Evolutionary conservation across 1,140 invertebrate genomes (phyloP).

Genomic region (Euglossa dilemma): DNA sequence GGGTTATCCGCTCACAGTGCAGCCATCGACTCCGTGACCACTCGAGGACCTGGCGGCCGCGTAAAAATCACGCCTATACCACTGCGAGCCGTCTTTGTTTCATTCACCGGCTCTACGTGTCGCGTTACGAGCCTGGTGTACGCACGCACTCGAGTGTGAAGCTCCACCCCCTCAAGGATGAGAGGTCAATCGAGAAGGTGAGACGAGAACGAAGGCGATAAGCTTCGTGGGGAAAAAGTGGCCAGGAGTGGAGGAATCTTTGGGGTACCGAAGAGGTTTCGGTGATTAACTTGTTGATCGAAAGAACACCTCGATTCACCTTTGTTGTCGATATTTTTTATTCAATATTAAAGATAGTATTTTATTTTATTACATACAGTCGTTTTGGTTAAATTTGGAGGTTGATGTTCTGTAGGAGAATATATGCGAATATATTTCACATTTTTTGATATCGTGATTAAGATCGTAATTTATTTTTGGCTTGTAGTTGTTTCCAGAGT

Average conservation of each 20-base stretch:
- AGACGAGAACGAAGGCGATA: slow-evolving; percentile 4
- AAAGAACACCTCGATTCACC: too few relatives aligned
- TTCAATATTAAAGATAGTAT: too few relatives aligned
- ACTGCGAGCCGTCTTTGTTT: slow-evolving; percentile 59
- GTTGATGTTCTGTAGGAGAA: too few relatives aligned
- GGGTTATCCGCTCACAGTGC: background rate
- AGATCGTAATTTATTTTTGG: too few relatives aligned
- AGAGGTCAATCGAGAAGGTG: slow-evolving; percentile 34
- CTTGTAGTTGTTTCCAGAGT: too few relatives aligned
- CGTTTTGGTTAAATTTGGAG: too few relatives aligned
- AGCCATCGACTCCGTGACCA: background rate
- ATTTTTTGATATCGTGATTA: too few relatives aligned
- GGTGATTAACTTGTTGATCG: background rate
- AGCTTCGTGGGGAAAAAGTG: background rate
- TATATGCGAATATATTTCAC: too few relatives aligned
- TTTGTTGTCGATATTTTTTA: background rate
- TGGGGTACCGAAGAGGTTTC: background rate
- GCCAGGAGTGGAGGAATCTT: background rate
- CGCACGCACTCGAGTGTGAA: slow-evolving; percentile 58
- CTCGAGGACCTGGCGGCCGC: slow-evolving; percentile 15
- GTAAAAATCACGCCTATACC: slow-evolving; percentile 47
- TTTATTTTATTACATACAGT: too few relatives aligned
- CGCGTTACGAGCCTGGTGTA: slow-evolving; percentile 48
- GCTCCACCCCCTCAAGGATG: slow-evolving; percentile 56
- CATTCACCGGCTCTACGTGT: slow-evolving; percentile 54